Conservation (phyloP, 2,888 invertebrate genomes). For the Brenthis daphne region DNA sequence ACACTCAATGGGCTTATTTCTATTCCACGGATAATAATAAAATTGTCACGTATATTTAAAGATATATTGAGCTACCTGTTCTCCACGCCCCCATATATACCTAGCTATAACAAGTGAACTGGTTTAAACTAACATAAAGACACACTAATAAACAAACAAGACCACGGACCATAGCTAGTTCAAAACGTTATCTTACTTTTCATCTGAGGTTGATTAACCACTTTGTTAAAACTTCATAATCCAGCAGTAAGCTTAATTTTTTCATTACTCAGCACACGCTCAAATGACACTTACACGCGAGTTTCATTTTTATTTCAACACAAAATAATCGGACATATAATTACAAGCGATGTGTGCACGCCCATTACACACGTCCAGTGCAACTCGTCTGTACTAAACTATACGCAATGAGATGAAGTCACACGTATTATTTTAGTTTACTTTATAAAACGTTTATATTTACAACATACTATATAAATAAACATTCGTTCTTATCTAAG, state of each 20-base stretch:
- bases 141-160: too few relatives aligned
- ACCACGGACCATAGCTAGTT: too few relatives aligned
- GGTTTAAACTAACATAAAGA: too few relatives aligned
- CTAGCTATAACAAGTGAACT: too few relatives aligned
- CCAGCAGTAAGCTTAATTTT: background rate
- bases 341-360: conserved; percentile 45
- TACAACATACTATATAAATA: background rate
- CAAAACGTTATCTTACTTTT: too few relatives aligned
- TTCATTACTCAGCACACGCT: background rate
- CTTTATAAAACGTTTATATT: conserved; percentile 9
- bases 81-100: too few relatives aligned
- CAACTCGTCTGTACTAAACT: conserved; percentile 29
- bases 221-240: conserved; percentile 1
- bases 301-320: conserved; percentile 19
- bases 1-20: too few relatives aligned
- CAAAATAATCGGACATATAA: conserved; percentile 33
- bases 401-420: conserved; percentile 30
- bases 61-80: too few relatives aligned
- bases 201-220: background rate
- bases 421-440: conserved; percentile 18
- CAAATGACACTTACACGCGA: conserved; percentile 15
- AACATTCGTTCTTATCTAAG: too few relatives aligned
- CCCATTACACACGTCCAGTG: conserved; percentile 40
- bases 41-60: too few relatives aligned
- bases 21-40: too few relatives aligned